Base-by-base conservation (phyloP, 2,113 vertebrate genomes). In the Dasyprocta punctata region DNA sequence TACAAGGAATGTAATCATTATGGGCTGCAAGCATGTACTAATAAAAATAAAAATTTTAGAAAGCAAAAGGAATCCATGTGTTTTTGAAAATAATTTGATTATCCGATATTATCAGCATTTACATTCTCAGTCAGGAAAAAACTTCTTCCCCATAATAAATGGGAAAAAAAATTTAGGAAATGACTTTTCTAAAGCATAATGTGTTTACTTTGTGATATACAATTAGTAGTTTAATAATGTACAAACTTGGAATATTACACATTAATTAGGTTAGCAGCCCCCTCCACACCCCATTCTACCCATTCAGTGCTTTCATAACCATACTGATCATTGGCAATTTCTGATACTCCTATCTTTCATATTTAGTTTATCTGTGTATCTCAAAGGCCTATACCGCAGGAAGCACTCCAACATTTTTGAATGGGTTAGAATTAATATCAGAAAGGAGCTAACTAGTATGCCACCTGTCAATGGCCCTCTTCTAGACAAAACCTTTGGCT, bases 31-130 rank as follows among this genome's bases (percentile, higher is more conserved):
- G 30, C 75, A 49, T 49, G 28, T 78, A 78, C 44, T 78, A 33
- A 78, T 49, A 49, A 30, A 77, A 71, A 71, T 41, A 24, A 71
- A 78, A 30, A 49, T 33, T 78, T 77, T 78, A 49, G 49, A 78
- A 71, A 41, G 20, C 44, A 49, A 49, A 89, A 14, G 24, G 95
- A 91, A 14, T 89, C 14, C 54, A 75, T 85, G 36, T 85, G 30
- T 63, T 88, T 94, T 61, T 41, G 22, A 67, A 88, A 96, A 88
- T 41, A 94, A 92, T 78, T 86, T 90, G 41, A 47, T 95, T 88
- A 60, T 78, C 22, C 92, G 58, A 90, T 78, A 89, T 56, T 87
- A 90, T 61, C 69, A 60, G 95, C 38, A 90, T 52, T 61, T 86
- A 28, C 24, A 63, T n/a, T 88, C 24, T 49, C 69, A 90, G 20